phyloP scores from a whole-genome alignment of 2,113 vertebrate genomes.

The Laterallus jamaicensis region DNA sequence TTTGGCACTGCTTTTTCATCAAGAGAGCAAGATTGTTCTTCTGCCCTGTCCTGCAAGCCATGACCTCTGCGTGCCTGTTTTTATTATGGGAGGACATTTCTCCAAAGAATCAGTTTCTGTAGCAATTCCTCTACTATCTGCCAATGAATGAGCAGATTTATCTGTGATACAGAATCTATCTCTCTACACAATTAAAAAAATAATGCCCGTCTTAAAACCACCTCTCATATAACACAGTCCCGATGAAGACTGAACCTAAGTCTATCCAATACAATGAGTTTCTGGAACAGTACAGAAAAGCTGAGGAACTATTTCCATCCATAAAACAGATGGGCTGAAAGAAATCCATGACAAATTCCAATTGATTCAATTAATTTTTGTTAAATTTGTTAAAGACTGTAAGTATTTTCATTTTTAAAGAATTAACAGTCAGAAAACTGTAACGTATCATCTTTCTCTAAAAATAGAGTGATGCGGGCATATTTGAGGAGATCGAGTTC shows the following conservation, averaged over 20 bases:
- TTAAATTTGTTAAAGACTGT: background rate
- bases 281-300: background rate
- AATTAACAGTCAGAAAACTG: background rate
- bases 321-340: background rate
- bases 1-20: constrained; percentile 10
- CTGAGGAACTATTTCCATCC: background rate
- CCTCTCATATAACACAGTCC: background rate
- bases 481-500: background rate
- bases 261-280: fast-evolving
- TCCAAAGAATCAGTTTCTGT: background rate
- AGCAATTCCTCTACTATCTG: background rate
- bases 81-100: background rate
- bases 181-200: background rate
- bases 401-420: background rate
- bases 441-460: background rate
- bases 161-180: background rate
- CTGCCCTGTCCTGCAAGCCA: background rate
- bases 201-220: background rate
- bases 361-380: background rate
- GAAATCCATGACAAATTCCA: background rate
- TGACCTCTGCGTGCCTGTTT: background rate
- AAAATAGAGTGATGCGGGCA: background rate
- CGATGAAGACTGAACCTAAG: background rate
- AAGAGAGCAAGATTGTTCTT: background rate
- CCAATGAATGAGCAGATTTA: background rate